Percentiles rank a stretch among this genome's conserved stretches.
Evolutionary conservation across 2,113 vertebrate species (phyloP).

Genomic region (Deroptyus accipitrinus): DNA sequence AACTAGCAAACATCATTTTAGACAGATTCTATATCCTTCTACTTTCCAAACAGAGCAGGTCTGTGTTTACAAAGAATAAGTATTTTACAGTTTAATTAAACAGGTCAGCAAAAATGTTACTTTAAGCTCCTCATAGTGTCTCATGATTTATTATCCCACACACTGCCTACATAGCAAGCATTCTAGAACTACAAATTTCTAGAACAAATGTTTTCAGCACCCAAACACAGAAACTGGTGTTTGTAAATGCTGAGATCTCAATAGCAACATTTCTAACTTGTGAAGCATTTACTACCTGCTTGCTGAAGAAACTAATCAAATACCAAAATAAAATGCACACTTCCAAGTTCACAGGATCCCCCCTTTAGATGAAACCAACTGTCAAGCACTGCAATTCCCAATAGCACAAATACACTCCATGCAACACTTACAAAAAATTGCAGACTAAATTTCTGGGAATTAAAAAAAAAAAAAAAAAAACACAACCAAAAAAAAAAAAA

Average conservation of each 20-base stretch:
- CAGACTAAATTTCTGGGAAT: not conserved
- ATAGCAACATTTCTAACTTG: not conserved
- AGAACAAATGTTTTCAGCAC: not conserved
- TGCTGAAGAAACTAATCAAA: not conserved
- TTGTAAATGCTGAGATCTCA: not conserved
- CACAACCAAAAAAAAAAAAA: not conserved
- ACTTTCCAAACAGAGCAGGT: not conserved
- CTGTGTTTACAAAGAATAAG: not conserved
- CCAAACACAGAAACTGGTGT: not conserved
- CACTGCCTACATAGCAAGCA: slow-evolving; percentile 15
- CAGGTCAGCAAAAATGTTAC: slow-evolving; percentile 21
- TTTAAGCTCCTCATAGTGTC: not conserved
- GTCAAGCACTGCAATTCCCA: not conserved
- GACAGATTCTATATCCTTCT: not conserved
- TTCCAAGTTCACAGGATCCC: not conserved
- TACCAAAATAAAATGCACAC: not conserved
- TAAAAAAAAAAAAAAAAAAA: too few relatives aligned
- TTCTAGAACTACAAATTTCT: slow-evolving; percentile 23
- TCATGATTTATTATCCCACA: slow-evolving; percentile 37
- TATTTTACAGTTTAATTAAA: not conserved
- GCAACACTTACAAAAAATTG: not conserved
- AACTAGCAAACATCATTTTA: not conserved
- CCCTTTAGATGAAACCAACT: not conserved
- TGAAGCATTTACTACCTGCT: not conserved
- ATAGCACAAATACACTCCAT: not conserved